A percentile compares a stretch with the other conserved stretches of the same genome.
These are phyloP conservation scores for Rhyacophila brunnea DNA, from an alignment of 1,140 invertebrate genomes.

Conservation along the genomic window DNA sequence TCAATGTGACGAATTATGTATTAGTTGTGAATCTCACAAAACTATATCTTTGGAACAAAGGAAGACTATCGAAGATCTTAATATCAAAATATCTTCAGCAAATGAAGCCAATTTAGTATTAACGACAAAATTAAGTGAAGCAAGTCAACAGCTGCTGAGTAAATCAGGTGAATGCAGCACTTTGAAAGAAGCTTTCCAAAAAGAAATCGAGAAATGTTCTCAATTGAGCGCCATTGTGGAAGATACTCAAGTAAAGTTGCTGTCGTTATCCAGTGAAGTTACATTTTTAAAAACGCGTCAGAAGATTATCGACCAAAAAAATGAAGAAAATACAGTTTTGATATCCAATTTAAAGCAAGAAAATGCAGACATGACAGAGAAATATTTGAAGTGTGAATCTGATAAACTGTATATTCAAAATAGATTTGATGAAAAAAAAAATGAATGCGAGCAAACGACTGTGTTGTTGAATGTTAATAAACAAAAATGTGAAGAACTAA, in stretches of 20 bases:
- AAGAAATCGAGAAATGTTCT: constrained; percentile 23
- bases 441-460: constrained; percentile 15
- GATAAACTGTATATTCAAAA: constrained; percentile 11
- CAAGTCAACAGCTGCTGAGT: constrained; percentile 38
- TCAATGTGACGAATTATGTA: constrained; percentile 53
- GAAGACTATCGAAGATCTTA: constrained; percentile 38
- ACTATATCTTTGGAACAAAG: constrained; percentile 35
- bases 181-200: constrained; percentile 20
- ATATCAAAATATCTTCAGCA: constrained; percentile 40
- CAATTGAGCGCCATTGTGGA: constrained; percentile 12
- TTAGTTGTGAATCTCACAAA: constrained; percentile 33
- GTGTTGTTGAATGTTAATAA: constrained; percentile 10
- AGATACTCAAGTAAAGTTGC: constrained; percentile 26
- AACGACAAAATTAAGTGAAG: constrained; percentile 43
- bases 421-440: constrained; percentile 18
- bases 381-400: constrained; percentile 38
- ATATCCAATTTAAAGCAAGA: constrained; percentile 19
- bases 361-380: constrained; percentile 25
- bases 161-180: constrained; percentile 20
- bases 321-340: constrained; percentile 18
- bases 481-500: constrained; percentile 13
- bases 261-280: constrained; percentile 21
- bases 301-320: constrained; percentile 28
- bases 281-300: constrained; percentile 24
- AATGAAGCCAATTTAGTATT: constrained; percentile 45